A percentile compares a stretch with the other conserved stretches of the same genome.
Evolutionary conservation across 1,140 invertebrate species (phyloP).

Genomic region (Drosophila hydei): DNA sequence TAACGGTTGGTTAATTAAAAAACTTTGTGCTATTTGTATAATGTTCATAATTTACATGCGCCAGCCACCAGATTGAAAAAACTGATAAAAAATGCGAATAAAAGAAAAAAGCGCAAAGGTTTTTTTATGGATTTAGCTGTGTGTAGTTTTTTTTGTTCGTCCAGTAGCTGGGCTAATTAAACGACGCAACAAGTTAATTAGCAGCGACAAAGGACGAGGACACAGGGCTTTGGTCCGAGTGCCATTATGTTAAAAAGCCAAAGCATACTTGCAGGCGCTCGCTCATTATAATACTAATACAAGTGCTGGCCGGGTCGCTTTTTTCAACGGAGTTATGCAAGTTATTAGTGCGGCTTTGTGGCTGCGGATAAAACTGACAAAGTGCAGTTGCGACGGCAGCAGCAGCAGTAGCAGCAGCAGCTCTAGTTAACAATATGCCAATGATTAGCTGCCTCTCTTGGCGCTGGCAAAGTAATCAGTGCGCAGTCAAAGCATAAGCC

Average conservation of each 20-base stretch:
- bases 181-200: conserved; percentile 81
- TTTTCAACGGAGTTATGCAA: conserved; percentile 56
- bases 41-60: conserved; percentile 78
- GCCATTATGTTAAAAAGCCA: conserved; percentile 48
- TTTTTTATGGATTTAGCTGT: conserved; percentile 19
- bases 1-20: conserved; percentile 75
- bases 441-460: conserved; percentile 55
- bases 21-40: conserved; percentile 74
- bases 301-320: conserved; percentile 8
- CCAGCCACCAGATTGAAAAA: conserved; percentile 36
- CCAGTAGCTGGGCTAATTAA: conserved; percentile 69
- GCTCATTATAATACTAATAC: conserved; percentile 72
- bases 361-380: conserved; percentile 29
- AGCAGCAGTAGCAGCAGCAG: conserved; percentile 22
- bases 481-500: conserved; percentile 13
- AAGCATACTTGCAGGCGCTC: conserved; percentile 63
- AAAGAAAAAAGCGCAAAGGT: conserved; percentile 50
- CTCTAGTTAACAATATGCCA: conserved; percentile 55
- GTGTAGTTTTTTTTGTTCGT: conserved; percentile 12
- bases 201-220: conserved; percentile 62
- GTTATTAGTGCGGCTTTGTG: conserved; percentile 69
- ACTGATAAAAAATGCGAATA: conserved; percentile 8
- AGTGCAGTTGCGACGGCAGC: conserved; percentile 8
- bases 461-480: conserved; percentile 38
- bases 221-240: conserved; percentile 44